Evolutionary conservation across 2,797 vertebrate genomes (phyloP).

Genomic region (Sebastes hubbsi): DNA sequence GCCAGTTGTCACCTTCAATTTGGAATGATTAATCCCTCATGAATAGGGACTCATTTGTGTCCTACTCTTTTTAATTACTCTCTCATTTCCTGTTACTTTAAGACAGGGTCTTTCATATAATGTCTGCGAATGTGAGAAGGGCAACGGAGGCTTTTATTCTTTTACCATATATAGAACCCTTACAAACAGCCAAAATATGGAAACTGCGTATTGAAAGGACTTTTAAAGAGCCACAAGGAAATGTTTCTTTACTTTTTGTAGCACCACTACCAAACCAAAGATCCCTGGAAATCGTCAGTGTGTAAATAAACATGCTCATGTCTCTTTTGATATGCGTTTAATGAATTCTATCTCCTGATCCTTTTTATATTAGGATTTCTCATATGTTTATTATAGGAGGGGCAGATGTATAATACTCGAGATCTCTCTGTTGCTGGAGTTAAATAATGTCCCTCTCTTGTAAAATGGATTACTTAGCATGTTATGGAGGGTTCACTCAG

Average conservation of each 20-base stretch:
- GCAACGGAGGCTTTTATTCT: slow-evolving; percentile 16
- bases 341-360: not conserved
- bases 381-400: not conserved
- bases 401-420: not conserved
- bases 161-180: slow-evolving; percentile 29
- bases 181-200: not conserved
- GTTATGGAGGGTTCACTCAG: not conserved
- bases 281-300: not conserved
- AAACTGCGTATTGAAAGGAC: not conserved
- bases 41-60: slow-evolving; percentile 60
- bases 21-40: slow-evolving; percentile 50
- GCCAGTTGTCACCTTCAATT: slow-evolving; percentile 75
- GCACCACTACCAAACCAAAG: not conserved
- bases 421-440: not conserved
- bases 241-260: not conserved
- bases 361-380: not conserved
- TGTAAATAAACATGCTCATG: not conserved
- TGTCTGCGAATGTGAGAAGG: slow-evolving; percentile 21
- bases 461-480: slow-evolving; percentile 2
- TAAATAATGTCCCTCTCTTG: slow-evolving; percentile 4
- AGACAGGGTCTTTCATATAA: not conserved
- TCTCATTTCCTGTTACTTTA: slow-evolving; percentile 20
- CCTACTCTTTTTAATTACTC: slow-evolving; percentile 45
- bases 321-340: not conserved
- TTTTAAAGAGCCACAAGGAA: not conserved